These are phyloP conservation scores for Porites evermanni DNA, from an alignment of 92 coral and sea anemone genomes.

Conservation along the genomic window DNA sequence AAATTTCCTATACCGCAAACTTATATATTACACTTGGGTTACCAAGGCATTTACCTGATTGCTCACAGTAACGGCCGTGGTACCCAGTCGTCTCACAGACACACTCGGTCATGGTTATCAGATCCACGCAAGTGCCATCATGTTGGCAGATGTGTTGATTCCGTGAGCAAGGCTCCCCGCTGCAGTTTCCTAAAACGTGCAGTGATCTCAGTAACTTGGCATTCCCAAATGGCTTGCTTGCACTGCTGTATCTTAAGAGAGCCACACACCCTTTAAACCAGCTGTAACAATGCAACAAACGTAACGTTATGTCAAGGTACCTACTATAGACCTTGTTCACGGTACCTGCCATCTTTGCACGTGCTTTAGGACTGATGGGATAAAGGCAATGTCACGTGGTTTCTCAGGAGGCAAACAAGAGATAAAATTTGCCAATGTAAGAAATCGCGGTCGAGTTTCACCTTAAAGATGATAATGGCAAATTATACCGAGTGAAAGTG, in stretches of 20 bases:
- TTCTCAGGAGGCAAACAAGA: too few species aligned
- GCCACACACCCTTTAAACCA: conserved; percentile 44
- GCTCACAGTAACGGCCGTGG: conserved; percentile 70
- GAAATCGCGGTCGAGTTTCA: too few species aligned
- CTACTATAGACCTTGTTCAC: too few species aligned
- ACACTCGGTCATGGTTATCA: conserved; percentile 75
- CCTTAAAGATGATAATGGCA: not conserved
- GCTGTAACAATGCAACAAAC: not conserved
- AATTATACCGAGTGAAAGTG: not conserved
- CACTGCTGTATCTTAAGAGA: conserved; percentile 33
- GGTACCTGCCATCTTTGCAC: too few species aligned
- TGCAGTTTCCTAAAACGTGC: conserved; percentile 43
- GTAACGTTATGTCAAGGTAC: too few species aligned
- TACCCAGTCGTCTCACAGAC: conserved; percentile 83
- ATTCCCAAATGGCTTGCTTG: conserved; percentile 11
- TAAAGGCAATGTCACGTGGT: too few species aligned
- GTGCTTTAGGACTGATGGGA: too few species aligned
- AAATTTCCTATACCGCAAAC: too few species aligned
- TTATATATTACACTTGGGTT: too few species aligned
- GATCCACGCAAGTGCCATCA: conserved; percentile 72
- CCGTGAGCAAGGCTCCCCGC: conserved; percentile 65
- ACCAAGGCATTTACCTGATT: conserved; percentile 8
- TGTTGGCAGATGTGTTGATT: conserved; percentile 67
- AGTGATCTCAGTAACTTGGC: conserved; percentile 20
- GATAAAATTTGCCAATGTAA: too few species aligned